Conservation (phyloP, 2,888 invertebrate genomes). For the Seira sanloemensis region DNA sequence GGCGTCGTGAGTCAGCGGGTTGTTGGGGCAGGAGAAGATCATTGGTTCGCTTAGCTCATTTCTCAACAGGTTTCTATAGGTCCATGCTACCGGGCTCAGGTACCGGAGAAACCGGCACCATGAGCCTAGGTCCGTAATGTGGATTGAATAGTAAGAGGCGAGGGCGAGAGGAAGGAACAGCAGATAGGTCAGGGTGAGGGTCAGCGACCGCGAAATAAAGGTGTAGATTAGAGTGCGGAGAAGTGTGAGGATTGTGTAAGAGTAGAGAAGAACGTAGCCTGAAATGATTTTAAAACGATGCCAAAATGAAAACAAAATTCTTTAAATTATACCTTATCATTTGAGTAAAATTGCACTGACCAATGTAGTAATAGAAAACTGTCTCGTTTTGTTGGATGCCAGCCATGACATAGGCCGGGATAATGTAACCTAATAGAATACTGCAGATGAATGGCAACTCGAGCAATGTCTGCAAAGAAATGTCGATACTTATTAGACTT, state of each 20-base stretch:
- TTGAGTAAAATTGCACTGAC: conserved; percentile 9
- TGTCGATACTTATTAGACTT: no score
- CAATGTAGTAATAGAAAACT: conserved; percentile 68
- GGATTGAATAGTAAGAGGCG: conserved; percentile 83
- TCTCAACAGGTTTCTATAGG: conserved; percentile 82
- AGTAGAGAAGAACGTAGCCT: conserved; percentile 75
- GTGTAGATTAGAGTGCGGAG: conserved; percentile 82
- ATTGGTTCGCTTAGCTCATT: conserved; percentile 80
- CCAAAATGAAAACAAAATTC: not conserved
- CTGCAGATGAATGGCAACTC: conserved; percentile 87
- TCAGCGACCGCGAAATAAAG: conserved; percentile 80
- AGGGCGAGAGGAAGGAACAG: conserved; percentile 80
- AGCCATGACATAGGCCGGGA: conserved; percentile 93
- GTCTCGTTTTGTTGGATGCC: conserved; percentile 81
- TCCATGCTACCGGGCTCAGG: conserved; percentile 85
- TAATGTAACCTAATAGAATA: conserved; percentile 88
- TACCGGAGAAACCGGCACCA: conserved; percentile 83
- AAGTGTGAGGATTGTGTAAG: conserved; percentile 75
- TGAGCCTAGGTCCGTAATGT: conserved; percentile 82
- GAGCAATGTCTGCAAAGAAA: conserved; percentile 85
- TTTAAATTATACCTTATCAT: not conserved
- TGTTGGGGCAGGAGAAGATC: conserved; percentile 74
- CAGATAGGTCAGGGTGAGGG: conserved; percentile 80
- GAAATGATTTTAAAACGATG: conserved; percentile 58
- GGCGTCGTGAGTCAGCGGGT: conserved; percentile 88